These are phyloP conservation scores for Microcebus tavaratra DNA, from an alignment of 2,113 vertebrate species.

Conservation along the genomic window DNA sequence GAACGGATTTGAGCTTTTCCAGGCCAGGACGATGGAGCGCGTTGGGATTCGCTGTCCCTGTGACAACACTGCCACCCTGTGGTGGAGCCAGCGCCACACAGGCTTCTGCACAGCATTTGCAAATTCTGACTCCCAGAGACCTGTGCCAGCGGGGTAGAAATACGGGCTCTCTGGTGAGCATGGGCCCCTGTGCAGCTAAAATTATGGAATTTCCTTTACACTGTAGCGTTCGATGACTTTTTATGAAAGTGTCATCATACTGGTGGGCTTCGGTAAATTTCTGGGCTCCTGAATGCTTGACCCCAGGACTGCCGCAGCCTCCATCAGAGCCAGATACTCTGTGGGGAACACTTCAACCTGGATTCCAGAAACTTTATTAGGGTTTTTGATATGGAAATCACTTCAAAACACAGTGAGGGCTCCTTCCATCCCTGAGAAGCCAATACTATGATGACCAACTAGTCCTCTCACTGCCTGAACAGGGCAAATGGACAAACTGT, in stretches of 20 bases:
- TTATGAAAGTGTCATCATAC: background rate
- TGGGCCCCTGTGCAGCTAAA: fast-evolving
- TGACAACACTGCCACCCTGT: constrained; percentile 78
- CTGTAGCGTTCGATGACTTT: background rate
- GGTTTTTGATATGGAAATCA: background rate
- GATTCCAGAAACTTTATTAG: background rate
- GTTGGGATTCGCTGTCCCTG: background rate
- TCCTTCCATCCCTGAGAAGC: background rate
- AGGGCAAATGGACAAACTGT: fast-evolving
- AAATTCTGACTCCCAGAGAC: background rate
- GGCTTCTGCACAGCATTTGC: fast-evolving
- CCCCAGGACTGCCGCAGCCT: fast-evolving
- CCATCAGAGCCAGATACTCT: fast-evolving
- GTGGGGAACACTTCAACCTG: background rate
- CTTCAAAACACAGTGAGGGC: background rate
- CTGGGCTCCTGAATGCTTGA: background rate
- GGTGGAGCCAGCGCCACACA: constrained; percentile 32
- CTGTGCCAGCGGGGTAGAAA: fast-evolving
- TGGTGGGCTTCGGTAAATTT: background rate
- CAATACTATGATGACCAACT: fast-evolving
- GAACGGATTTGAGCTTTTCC: constrained; percentile 44
- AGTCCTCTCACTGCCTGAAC: background rate
- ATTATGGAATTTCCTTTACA: background rate
- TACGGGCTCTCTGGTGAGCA: background rate
- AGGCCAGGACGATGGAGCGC: background rate